Percentiles rank a stretch among this genome's conserved stretches.
phyloP scores from a whole-genome alignment of 1,140 invertebrate genomes.

The Rhyacophila brunnea region DNA sequence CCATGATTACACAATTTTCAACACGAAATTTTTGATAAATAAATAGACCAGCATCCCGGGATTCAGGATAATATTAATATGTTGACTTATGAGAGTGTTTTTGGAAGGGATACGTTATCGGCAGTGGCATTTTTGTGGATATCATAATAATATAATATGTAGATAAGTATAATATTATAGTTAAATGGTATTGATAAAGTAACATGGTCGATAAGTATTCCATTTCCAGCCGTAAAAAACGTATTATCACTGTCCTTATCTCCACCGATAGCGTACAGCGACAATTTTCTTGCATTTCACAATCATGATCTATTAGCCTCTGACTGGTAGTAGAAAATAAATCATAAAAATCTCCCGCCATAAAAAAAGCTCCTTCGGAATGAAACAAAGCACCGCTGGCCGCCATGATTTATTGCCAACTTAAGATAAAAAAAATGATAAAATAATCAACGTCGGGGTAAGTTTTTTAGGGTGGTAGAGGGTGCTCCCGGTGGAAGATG shows the following conservation, averaged over 20 bases:
- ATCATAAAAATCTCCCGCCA: conserved; percentile 19
- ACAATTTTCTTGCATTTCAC: not conserved
- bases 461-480: not conserved
- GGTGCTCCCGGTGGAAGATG: conserved; percentile 21
- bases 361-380: conserved; percentile 18
- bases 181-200: too few relatives aligned
- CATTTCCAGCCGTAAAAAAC: too few relatives aligned
- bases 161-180: too few relatives aligned
- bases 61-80: too few relatives aligned
- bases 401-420: conserved; percentile 32
- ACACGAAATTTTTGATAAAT: too few relatives aligned
- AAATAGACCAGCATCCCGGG: too few relatives aligned
- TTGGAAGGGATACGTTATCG: too few relatives aligned
- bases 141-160: too few relatives aligned
- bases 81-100: too few relatives aligned
- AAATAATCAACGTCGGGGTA: conserved; percentile 25
- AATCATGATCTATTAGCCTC: conserved; percentile 30
- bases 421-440: conserved; percentile 35
- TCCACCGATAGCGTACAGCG: not conserved
- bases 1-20: too few relatives aligned
- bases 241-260: not conserved
- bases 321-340: conserved; percentile 20
- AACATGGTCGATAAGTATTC: too few relatives aligned
- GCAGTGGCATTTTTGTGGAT: too few relatives aligned
- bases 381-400: conserved; percentile 30